A percentile compares a stretch with the other conserved stretches of the same genome.
These are phyloP conservation scores for Ochropleura plecta DNA, from an alignment of 2,888 invertebrate species.

Conservation along the genomic window DNA sequence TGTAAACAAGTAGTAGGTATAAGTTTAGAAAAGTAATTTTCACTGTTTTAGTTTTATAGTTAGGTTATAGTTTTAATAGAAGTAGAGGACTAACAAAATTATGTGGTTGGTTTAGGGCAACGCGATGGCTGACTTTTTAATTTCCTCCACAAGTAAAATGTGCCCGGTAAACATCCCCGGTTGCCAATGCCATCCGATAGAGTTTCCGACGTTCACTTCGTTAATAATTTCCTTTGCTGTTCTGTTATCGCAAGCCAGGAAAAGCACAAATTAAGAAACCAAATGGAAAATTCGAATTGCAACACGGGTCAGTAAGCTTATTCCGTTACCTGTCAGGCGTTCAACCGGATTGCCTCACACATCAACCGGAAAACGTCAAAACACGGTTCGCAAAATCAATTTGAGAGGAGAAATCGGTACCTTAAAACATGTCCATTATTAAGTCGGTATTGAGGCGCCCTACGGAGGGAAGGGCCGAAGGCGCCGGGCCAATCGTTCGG, in stretches of 20 bases:
- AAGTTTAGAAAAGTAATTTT: background rate
- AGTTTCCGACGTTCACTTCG: conserved; percentile 63
- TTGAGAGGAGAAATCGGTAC: conserved; percentile 79
- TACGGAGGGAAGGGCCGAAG: conserved; percentile 71
- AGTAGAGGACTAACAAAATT: conserved; percentile 8
- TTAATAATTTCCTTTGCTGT: conserved; percentile 66
- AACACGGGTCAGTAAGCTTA: conserved; percentile 68
- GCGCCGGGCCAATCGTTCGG: conserved; percentile 79
- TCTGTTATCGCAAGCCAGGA: conserved; percentile 56
- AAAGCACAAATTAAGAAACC: conserved; percentile 62
- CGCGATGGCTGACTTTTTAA: conserved; percentile 60
- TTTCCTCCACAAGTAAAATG: conserved; percentile 60
- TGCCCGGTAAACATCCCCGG: conserved; percentile 53
- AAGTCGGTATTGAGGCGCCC: conserved; percentile 77
- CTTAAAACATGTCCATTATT: conserved; percentile 87
- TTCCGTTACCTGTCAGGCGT: conserved; percentile 66
- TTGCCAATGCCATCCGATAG: conserved; percentile 63
- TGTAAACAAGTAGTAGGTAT: background rate
- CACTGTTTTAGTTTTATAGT: background rate
- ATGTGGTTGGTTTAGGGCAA: conserved; percentile 32
- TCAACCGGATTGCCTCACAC: conserved; percentile 74
- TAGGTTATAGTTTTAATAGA: background rate
- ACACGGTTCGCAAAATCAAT: conserved; percentile 85
- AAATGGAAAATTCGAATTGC: conserved; percentile 62
- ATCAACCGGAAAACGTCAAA: conserved; percentile 81